These are phyloP conservation scores for Pocillopora grandis DNA, from an alignment of 92 coral and sea anemone species.

Conservation along the genomic window DNA sequence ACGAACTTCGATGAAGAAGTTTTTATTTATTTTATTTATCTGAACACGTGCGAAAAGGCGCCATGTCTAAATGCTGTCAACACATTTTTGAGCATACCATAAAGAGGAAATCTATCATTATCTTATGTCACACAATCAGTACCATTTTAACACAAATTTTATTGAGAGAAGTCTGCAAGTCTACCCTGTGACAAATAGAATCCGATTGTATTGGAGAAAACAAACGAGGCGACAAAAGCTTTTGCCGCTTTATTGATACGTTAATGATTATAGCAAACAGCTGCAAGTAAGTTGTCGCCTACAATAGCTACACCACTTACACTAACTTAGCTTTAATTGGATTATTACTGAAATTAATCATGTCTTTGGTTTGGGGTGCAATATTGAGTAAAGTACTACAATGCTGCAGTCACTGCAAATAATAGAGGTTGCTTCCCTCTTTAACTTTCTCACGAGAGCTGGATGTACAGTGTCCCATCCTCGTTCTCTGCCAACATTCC, in stretches of 20 bases:
- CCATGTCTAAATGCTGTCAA: no score
- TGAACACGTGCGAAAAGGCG: no score
- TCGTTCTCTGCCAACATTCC: constrained; percentile 14
- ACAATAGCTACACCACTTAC: no score
- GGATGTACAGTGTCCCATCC: constrained; percentile 28
- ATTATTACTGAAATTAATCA: no score
- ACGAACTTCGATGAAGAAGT: no score
- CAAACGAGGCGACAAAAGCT: background rate
- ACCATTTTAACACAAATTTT: background rate
- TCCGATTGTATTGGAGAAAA: background rate
- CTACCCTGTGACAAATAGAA: background rate
- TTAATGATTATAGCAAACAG: no score
- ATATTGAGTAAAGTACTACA: background rate
- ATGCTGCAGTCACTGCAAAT: background rate
- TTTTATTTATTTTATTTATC: no score
- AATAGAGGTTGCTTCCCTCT: background rate
- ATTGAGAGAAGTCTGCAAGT: background rate
- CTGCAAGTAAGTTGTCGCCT: no score
- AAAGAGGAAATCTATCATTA: no score
- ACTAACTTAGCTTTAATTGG: no score
- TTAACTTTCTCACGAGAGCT: background rate
- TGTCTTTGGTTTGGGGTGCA: background rate
- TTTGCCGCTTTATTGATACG: background rate
- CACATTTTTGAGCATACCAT: no score
- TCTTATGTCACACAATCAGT: no score